phyloP scores from a whole-genome alignment of 2,888 invertebrate species.

The Plebejus anna region DNA sequence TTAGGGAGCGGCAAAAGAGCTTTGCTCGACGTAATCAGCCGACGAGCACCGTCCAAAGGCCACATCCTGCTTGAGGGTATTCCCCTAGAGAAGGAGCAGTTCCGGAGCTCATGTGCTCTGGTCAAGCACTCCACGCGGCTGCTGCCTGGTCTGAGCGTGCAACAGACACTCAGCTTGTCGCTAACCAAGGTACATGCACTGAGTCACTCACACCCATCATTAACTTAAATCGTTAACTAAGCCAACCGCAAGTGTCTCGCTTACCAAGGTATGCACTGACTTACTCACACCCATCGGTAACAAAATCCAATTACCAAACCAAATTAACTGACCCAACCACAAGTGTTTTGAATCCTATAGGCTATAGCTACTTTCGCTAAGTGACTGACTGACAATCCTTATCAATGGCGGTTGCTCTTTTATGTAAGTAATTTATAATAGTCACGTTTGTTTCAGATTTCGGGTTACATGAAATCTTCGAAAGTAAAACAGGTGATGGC shows the following conservation, averaged over 20 bases:
- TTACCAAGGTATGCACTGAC: too few species aligned
- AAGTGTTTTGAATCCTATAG: too few species aligned
- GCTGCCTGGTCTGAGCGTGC: constrained; percentile 91
- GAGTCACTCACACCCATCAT: neutral
- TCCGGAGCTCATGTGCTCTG: constrained; percentile 92
- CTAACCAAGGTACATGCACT: constrained; percentile 83
- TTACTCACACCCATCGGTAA: too few species aligned
- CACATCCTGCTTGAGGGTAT: constrained; percentile 94
- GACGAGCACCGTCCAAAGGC: constrained; percentile 90
- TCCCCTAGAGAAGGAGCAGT: constrained; percentile 88
- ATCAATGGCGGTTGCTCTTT: too few species aligned
- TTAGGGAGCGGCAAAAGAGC: constrained; percentile 96
- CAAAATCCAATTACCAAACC: too few species aligned
- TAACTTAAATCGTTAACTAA: too few species aligned
- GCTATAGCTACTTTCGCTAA: too few species aligned
- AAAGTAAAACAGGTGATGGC: constrained; percentile 95
- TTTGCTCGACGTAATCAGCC: constrained; percentile 93
- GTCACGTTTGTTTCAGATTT: constrained; percentile 70
- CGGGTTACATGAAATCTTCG: constrained; percentile 87
- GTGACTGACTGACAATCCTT: too few species aligned
- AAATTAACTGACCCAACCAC: too few species aligned
- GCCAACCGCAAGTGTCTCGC: too few species aligned
- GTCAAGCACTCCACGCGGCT: constrained; percentile 93
- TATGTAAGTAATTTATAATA: too few species aligned
- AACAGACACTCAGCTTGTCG: constrained; percentile 90